Base-by-base conservation (phyloP, 2,888 invertebrate species). In the Theodoxus fluviatilis region DNA sequence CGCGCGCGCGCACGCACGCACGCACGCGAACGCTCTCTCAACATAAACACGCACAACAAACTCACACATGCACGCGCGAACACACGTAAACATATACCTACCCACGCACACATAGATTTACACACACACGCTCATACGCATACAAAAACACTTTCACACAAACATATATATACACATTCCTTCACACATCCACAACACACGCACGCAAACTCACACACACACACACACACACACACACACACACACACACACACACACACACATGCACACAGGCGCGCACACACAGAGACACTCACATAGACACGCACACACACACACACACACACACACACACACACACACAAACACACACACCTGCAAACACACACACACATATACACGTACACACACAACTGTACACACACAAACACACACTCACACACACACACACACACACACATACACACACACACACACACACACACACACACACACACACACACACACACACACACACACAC, bases 271-370 rank as follows among this genome's bases (percentile, higher is more conserved):
- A 47, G 9, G 3, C 12, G 47, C 31, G 25, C 25, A 61, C 25
- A 52, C 35, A 59, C 43, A 33, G 2, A 47, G 4, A 40, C 43
- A 66, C 1, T 33, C 12, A 43, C 3, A 47, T 47, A 43, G 15
- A 18, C 43, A 66, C 43, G 25, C 43, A 66, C 49, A 63, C 63
- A 69, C 49, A 35, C 35, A 69, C 37, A 69, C 33, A 61, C 37
- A 63, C 49, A 43, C 37, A 63, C 49, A 43, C 49, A 47, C 2
- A 69, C 12, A 65, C 37, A 63, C 33, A 47, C 49, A 63, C 49
- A 47, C 49, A 63, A 31, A 28, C 49, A 43, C 37, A 49, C 63
- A 25, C 63, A 22, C 47, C 0, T 43, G 35, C 63, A 25, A 33
- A 63, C 0, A 43, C 49, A 69, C 37, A 43, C 37, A 47, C 37